These are phyloP conservation scores for Mimas tiliae DNA, from an alignment of 2,888 invertebrate species.

Conservation along the genomic window DNA sequence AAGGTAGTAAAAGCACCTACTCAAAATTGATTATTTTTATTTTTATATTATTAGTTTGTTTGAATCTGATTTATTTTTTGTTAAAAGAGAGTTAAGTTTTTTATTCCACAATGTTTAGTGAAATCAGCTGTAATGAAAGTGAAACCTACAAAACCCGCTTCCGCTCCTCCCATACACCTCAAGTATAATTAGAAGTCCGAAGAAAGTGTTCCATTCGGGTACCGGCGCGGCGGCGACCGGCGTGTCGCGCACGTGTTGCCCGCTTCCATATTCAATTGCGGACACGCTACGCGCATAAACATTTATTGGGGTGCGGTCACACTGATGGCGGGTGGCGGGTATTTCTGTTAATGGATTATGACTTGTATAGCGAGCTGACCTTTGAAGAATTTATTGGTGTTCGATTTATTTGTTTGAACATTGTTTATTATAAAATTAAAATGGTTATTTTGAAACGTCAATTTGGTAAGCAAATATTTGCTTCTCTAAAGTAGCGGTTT, in stretches of 20 bases:
- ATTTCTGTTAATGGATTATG: background rate
- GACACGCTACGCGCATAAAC: conserved; percentile 45
- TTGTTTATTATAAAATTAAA: too few relatives aligned
- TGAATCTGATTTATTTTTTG: too few relatives aligned
- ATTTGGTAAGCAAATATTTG: too few relatives aligned
- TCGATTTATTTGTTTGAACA: too few relatives aligned
- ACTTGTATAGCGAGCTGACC: background rate
- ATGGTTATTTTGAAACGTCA: too few relatives aligned
- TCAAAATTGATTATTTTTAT: too few relatives aligned
- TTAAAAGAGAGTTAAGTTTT: too few relatives aligned
- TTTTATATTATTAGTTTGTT: too few relatives aligned
- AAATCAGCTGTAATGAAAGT: background rate
- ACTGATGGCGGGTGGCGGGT: conserved; percentile 18
- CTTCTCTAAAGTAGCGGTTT: too few relatives aligned
- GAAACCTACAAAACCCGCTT: background rate
- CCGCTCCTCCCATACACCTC: conserved; percentile 32
- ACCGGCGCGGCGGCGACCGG: conserved; percentile 40
- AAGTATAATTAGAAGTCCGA: conserved; percentile 47
- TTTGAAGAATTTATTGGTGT: background rate
- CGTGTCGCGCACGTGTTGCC: conserved; percentile 44
- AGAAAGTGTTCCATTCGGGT: conserved; percentile 58
- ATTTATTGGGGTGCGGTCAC: conserved; percentile 25
- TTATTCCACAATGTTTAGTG: too few relatives aligned
- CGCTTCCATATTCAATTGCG: conserved; percentile 43
- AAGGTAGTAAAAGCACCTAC: too few relatives aligned